Base-by-base conservation (phyloP, 2,888 invertebrate genomes). In the Nysson spinosus region DNA sequence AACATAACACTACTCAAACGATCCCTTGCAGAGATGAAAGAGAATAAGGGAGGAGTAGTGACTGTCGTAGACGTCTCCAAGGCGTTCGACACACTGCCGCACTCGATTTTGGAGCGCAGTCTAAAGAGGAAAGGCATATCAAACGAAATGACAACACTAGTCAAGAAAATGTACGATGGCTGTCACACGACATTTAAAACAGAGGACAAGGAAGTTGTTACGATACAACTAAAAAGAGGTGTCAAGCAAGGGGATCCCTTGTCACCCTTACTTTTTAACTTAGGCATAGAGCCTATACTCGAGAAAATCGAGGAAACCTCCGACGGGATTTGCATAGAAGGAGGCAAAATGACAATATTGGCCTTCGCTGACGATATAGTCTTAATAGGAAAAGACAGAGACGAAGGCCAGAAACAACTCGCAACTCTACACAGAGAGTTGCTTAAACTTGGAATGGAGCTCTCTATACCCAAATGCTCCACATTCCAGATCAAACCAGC, bases 311-410 rank as follows among this genome's bases (percentile, higher is more conserved):
- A 50, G 1, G 22, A 19, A 4, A 11, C 12, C 1, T 11, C 37
- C 1, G 5, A 7, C 0, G 28, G 50, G 1, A 5, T 50, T 0
- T 4, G 4, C 0, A 3, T 50, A 2, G 39, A 7, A 3, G 12
- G 7, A 4, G 11, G 11, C 1, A 50, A 50, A 0, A 2, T 50
- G 1, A 17, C 19, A 1, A 19, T 28, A 11, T 17, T 50, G 19
- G 50, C 39, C 0, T 50, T 52, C 4, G 43, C 52, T 0, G 52
- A 52, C 2, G 52, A 52, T n/a, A 35, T 19, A 4, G 12, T 52
- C 7, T 2, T 52, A 1, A 4, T 43, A 1, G 35, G 16, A 0
- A 16, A 11, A 2, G 30, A 52, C 3, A 5, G 4, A 5, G 1
- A 16, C 2, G 14, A 17, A n/a, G 43, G 17, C n/a, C 0, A 0